Base-by-base conservation (phyloP, 2,797 vertebrate species). In the Lepidocolaptes lacrymiger region DNA sequence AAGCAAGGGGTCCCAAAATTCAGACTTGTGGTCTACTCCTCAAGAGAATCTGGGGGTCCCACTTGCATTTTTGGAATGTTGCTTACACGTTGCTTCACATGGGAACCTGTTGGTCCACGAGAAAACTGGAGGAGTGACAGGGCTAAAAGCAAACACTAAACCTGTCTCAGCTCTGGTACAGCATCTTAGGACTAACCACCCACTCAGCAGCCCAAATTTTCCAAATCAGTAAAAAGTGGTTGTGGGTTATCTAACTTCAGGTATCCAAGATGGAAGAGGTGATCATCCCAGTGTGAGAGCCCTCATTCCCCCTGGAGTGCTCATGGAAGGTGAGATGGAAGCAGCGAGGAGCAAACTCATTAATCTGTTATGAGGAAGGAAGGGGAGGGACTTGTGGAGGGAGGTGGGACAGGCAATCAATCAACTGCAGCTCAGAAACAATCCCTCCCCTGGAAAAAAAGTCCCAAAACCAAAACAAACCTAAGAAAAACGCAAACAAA, bases 341-440 rank as follows among this genome's bases (percentile, higher is more conserved):
- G 76, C 80, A 46, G 34, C 64, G 59, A 73, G 54, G 72, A 62
- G 76, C 1, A 2, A 24, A 18, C 54, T 94, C 63, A 72, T 91
- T 92, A 62, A 92, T 85, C n/a, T 78, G 93, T 97, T 94, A 97
- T 69, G 97, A 89, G 85, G 41, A 90, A 51, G 76, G 85, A 73
- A 76, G 23, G 63, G 44, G 41, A 41, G 86, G 92, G 80, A 6
- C 36, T 41, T 37, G 30, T 49, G 2, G 43, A 46, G 78, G 81
- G 49, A 72, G 51, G 62, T 66, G 61, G 75, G 75, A 51, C 80
- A 41, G 78, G 92, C 55, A 43, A 37, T 69, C 55, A 43, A 37
- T 69, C 73, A 56, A 89, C 86, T 92, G 81, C 68, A 88, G 48
- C 75, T 81, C 81, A 14, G 48, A 41, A 84, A 81, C 73, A 92